A percentile compares a stretch with the other conserved stretches of the same genome.
Conservation (phyloP, 64 coral and sea anemone genomes). For the Montipora sp. region DNA sequence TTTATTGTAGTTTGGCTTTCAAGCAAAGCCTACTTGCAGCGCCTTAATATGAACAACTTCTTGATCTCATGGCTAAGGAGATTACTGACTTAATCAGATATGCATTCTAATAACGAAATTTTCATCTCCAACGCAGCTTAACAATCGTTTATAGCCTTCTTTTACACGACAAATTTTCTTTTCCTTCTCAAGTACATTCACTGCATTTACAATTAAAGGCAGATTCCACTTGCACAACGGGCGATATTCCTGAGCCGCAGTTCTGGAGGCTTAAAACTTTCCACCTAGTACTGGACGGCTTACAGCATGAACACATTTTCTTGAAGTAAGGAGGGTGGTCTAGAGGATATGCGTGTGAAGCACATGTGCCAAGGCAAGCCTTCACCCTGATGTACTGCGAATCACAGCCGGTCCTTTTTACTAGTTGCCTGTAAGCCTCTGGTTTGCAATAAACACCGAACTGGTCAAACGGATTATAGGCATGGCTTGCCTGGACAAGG, state of each 20-base stretch:
- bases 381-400: conserved; percentile 31
- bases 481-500: conserved; percentile 16
- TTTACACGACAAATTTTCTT: too few relatives aligned
- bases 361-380: conserved; percentile 78
- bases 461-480: conserved; percentile 59
- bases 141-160: too few relatives aligned
- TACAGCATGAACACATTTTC: conserved; percentile 64
- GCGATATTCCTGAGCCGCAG: conserved; percentile 37
- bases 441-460: conserved; percentile 73
- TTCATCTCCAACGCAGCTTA: too few relatives aligned
- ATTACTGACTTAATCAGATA: too few relatives aligned
- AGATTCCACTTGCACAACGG: conserved; percentile 49
- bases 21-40: too few relatives aligned
- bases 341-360: conserved; percentile 50
- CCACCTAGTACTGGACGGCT: conserved; percentile 25
- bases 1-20: too few relatives aligned
- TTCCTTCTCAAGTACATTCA: conserved; percentile 4
- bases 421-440: conserved; percentile 30
- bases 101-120: too few relatives aligned
- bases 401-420: conserved; percentile 45
- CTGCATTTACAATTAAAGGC: conserved; percentile 38
- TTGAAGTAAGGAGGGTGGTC: conserved; percentile 49
- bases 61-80: too few relatives aligned
- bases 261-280: conserved; percentile 40
- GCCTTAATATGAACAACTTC: too few relatives aligned